These are phyloP conservation scores for Helogale parvula DNA, from an alignment of 2,113 vertebrate species.

Conservation along the genomic window DNA sequence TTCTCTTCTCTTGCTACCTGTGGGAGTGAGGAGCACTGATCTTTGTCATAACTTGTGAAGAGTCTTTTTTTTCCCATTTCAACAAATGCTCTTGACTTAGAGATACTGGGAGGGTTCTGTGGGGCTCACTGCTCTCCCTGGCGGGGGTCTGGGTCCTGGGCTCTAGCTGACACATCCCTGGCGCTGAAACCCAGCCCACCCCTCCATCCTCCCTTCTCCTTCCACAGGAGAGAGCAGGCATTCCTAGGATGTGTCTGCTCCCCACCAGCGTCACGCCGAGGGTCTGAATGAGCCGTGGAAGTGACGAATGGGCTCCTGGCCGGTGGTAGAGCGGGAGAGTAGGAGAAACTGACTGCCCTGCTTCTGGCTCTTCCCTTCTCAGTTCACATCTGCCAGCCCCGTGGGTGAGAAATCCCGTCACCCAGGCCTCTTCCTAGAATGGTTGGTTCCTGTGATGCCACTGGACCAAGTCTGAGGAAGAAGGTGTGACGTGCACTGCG, in stretches of 20 bases:
- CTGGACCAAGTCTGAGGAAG: background rate
- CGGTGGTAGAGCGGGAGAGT: slow-evolving; percentile 41
- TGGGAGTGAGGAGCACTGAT: background rate
- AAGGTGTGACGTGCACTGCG: background rate
- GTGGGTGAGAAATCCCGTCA: background rate
- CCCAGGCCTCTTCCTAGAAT: background rate
- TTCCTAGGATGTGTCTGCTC: slow-evolving; percentile 39
- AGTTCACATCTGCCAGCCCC: background rate
- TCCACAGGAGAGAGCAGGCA: background rate
- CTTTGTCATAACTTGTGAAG: slow-evolving; percentile 31
- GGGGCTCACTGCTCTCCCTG: slow-evolving; percentile 65
- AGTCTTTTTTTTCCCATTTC: slow-evolving; percentile 40
- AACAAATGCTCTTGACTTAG: slow-evolving; percentile 85
- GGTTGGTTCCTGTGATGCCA: background rate
- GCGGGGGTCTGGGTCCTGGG: slow-evolving; percentile 80
- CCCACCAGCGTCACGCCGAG: slow-evolving; percentile 66
- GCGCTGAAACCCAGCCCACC: slow-evolving; percentile 61
- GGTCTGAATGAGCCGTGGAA: slow-evolving; percentile 28
- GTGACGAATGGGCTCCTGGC: slow-evolving; percentile 32
- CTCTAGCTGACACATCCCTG: background rate
- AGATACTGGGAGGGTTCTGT: slow-evolving; percentile 82
- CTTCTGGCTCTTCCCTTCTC: background rate
- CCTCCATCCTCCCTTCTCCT: slow-evolving; percentile 7
- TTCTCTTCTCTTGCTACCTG: background rate
- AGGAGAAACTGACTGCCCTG: background rate